A percentile compares a stretch with the other conserved stretches of the same genome.
Conservation (phyloP, 2,797 vertebrate genomes). For the Myotis planiceps region DNA sequence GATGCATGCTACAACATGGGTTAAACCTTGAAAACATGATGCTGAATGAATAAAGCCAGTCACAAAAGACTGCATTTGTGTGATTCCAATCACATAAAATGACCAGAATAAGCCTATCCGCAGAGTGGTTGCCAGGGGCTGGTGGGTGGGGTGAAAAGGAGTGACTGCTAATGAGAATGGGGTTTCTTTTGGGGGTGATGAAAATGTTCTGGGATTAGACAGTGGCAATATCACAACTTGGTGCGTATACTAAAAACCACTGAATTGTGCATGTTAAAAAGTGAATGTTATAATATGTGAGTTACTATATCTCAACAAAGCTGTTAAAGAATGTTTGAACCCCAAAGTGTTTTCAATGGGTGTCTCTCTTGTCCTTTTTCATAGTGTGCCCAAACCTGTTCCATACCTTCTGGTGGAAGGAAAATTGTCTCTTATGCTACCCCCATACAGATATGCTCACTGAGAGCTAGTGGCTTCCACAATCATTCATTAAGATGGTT, state of each 20-base stretch:
- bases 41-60: slow-evolving; percentile 39
- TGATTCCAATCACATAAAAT: slow-evolving; percentile 35
- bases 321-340: neutral
- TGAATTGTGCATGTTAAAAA: neutral
- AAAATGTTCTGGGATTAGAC: neutral
- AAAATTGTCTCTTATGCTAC: neutral
- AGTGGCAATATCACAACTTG: neutral
- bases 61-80: slow-evolving; percentile 25
- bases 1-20: neutral
- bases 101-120: slow-evolving; percentile 29
- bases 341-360: slow-evolving; percentile 14
- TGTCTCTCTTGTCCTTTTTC: neutral
- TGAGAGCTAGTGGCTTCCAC: neutral
- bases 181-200: neutral
- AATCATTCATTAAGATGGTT: neutral
- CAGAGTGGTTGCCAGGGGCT: neutral
- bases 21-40: slow-evolving; percentile 42
- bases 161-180: neutral
- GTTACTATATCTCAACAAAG: neutral
- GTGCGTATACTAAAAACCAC: neutral
- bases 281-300: neutral
- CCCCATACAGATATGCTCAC: neutral
- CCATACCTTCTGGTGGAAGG: neutral
- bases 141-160: neutral
- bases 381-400: neutral